Conservation (phyloP, 2,797 vertebrate genomes). For the Tauraco hartlaubi region DNA sequence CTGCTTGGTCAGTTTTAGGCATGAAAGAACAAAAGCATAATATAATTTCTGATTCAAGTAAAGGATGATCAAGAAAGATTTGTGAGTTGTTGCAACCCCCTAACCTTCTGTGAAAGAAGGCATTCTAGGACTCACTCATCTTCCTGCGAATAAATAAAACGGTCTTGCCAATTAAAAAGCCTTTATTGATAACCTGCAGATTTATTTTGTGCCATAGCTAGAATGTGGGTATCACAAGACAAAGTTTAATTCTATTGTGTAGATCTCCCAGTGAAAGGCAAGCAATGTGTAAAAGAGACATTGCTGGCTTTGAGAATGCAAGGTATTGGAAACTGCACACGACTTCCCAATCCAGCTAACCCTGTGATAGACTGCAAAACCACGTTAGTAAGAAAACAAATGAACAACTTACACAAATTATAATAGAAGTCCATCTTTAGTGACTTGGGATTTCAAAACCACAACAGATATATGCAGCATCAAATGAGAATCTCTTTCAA, state of each 20-base stretch:
- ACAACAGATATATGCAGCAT: neutral
- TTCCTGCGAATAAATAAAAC: constrained; percentile 57
- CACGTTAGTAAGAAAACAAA: neutral
- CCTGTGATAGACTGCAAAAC: neutral
- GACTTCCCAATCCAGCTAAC: neutral
- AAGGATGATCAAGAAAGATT: constrained; percentile 71
- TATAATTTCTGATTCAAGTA: constrained; percentile 68
- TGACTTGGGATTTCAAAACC: neutral
- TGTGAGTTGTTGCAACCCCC: constrained; percentile 50
- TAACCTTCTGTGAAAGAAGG: constrained; percentile 61
- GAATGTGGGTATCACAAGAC: neutral
- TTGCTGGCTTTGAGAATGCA: neutral
- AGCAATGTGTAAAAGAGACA: neutral
- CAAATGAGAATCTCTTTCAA: neutral
- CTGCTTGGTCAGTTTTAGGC: constrained; percentile 63
- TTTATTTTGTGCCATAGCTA: constrained; percentile 43
- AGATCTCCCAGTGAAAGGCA: neutral
- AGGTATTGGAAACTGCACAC: neutral
- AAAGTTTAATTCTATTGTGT: neutral
- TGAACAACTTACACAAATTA: neutral
- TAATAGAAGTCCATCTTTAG: neutral
- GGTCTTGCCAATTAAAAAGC: constrained; percentile 52
- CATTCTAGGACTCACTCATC: constrained; percentile 46
- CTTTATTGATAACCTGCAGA: constrained; percentile 50
- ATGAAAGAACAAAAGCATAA: constrained; percentile 70